These are phyloP conservation scores for Halcyon smyrnensis DNA, from an alignment of 2,797 vertebrate genomes.

Conservation along the genomic window DNA sequence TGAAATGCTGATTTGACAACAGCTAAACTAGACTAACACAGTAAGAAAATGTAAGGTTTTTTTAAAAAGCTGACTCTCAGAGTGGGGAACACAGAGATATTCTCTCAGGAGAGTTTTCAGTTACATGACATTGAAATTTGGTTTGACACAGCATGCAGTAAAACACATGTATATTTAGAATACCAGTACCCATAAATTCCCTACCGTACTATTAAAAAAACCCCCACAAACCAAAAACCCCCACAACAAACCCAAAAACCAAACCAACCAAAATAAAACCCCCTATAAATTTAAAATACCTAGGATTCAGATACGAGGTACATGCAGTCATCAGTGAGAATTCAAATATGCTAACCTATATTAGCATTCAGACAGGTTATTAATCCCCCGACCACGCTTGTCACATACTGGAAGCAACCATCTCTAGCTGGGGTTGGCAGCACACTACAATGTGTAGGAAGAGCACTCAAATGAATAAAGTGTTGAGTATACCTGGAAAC, in stretches of 20 bases:
- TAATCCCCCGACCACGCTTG: neutral
- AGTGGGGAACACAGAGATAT: neutral
- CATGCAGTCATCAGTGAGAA: neutral
- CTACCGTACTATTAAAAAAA: neutral
- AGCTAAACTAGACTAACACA: neutral
- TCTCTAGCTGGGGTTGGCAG: neutral
- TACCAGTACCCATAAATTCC: neutral
- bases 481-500: neutral
- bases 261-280: neutral
- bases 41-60: neutral
- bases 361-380: neutral
- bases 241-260: too few species aligned
- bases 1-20: neutral
- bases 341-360: neutral
- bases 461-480: neutral
- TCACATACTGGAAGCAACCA: neutral
- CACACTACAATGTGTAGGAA: neutral
- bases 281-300: neutral
- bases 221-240: accelerated
- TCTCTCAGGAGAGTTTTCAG: neutral
- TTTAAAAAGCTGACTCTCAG: neutral
- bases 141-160: neutral
- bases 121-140: neutral
- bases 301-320: neutral
- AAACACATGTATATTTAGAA: neutral